Evolutionary conservation across 1,140 invertebrate species (phyloP).

Genomic region (Ditylenchus dipsaci): DNA sequence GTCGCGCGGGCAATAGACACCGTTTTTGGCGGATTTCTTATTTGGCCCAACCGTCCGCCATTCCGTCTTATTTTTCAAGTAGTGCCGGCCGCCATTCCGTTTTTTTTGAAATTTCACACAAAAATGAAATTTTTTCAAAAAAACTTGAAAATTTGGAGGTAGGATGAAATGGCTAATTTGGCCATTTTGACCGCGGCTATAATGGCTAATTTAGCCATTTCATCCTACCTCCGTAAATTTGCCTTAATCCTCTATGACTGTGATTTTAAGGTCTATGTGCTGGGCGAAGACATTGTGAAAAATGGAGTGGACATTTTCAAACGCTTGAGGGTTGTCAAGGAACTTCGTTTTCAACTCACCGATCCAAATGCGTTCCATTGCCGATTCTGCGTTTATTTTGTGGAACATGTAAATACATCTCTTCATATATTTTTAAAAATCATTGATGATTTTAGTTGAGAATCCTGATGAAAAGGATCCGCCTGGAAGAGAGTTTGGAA

Average conservation of each 20-base stretch:
- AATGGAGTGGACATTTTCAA: constrained; percentile 63
- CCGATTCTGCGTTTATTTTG: constrained; percentile 25
- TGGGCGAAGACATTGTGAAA: constrained; percentile 64
- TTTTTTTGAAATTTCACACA: no score
- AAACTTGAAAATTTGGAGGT: no score
- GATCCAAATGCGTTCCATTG: constrained; percentile 26
- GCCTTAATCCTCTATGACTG: constrained; percentile 1
- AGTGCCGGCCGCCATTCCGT: no score
- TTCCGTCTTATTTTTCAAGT: no score
- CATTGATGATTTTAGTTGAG: constrained; percentile 16
- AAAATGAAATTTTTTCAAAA: no score
- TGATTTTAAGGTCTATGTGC: constrained; percentile 60
- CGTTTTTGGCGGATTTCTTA: no score
- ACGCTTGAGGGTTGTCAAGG: constrained; percentile 69
- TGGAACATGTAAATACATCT: constrained; percentile 38
- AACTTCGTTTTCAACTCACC: constrained; percentile 68
- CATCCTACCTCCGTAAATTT: no score
- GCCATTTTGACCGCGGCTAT: no score
- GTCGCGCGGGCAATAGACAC: no score
- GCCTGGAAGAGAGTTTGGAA: constrained; percentile 16
- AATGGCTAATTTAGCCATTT: no score
- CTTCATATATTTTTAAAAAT: constrained; percentile 9
- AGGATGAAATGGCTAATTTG: no score
- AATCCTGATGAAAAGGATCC: background rate
- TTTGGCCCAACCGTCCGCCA: no score